A percentile compares a stretch with the other conserved stretches of the same genome.
Evolutionary conservation across 1,140 invertebrate genomes (phyloP).

Genomic region (Leptestheria dahalacensis): DNA sequence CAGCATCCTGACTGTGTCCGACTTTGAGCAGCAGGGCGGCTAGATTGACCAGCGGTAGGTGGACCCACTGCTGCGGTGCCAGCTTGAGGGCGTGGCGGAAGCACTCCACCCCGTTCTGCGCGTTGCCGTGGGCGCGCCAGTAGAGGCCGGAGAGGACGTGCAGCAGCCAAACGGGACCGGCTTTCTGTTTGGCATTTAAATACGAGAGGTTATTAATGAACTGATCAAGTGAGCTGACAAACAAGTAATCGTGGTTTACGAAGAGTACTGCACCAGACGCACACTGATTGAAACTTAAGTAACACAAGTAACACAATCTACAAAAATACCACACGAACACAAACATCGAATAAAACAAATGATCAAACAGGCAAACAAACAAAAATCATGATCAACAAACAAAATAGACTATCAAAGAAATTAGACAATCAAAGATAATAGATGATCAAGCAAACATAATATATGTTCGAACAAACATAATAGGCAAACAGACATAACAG

Average conservation of each 20-base stretch:
- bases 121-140: conserved; percentile 45
- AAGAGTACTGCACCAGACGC: no score
- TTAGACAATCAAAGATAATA: neutral
- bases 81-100: conserved; percentile 37
- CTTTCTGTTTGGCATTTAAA: conserved; percentile 33
- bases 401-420: neutral
- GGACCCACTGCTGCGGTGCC: conserved; percentile 34
- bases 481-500: no score
- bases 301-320: no score
- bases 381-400: no score
- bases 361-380: no score
- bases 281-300: no score
- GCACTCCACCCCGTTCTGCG: conserved; percentile 44
- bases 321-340: no score
- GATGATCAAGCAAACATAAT: neutral
- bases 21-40: conserved; percentile 44
- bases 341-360: no score
- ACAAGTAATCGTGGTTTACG: no score
- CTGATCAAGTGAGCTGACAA: no score
- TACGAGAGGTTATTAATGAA: conserved; percentile 4
- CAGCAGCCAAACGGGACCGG: conserved; percentile 47
- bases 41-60: conserved; percentile 43
- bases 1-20: conserved; percentile 43
- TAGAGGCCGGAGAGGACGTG: conserved; percentile 47
- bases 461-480: no score